These are phyloP conservation scores for Vidua macroura DNA, from an alignment of 2,113 vertebrate species.

Conservation along the genomic window DNA sequence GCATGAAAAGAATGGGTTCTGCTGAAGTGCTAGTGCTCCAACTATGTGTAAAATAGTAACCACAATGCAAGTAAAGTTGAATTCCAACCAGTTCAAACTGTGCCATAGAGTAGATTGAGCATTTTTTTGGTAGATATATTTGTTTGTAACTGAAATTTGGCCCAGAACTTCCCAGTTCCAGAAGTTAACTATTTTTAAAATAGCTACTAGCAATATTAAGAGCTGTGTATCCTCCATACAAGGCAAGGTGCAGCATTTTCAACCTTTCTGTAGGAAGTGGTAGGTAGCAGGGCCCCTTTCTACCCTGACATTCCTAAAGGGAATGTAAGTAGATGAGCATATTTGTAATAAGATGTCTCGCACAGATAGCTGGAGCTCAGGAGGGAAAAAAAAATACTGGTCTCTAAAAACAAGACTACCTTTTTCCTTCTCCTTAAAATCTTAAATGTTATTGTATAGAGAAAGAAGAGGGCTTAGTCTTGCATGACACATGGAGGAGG, in stretches of 20 bases:
- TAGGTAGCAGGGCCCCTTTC: background rate
- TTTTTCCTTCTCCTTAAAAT: background rate
- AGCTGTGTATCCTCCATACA: background rate
- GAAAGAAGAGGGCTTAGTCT: background rate
- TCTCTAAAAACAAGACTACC: background rate
- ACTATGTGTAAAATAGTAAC: background rate
- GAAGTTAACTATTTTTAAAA: background rate
- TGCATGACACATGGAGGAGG: background rate
- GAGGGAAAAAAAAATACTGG: background rate
- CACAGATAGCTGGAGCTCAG: background rate
- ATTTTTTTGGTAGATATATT: background rate
- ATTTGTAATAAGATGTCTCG: background rate
- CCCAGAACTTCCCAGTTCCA: background rate
- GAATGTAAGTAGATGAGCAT: background rate
- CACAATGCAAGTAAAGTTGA: background rate
- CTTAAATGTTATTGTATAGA: background rate
- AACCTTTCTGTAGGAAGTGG: background rate
- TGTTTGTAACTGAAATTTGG: background rate
- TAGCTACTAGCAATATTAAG: background rate
- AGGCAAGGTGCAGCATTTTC: background rate
- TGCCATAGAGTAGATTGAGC: background rate
- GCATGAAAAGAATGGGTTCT: background rate
- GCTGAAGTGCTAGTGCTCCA: background rate
- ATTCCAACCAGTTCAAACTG: background rate
- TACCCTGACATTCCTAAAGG: background rate